Percentiles rank a stretch among this genome's conserved stretches.
Evolutionary conservation across 2,113 vertebrate genomes (phyloP).

Genomic region (Calidris pygmaea): DNA sequence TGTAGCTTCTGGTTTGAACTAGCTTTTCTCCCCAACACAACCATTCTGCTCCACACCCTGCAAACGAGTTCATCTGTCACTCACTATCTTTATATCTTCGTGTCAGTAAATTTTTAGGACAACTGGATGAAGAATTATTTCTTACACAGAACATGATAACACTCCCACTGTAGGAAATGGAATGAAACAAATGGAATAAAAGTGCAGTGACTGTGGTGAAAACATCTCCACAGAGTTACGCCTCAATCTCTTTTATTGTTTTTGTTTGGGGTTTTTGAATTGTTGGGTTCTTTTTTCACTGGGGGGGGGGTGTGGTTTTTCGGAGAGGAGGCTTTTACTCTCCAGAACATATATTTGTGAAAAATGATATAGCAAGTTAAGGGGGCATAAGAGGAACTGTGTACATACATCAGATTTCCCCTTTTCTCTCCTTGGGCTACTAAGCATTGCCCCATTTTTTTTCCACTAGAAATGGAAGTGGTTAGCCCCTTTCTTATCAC

Average conservation of each 20-base stretch:
- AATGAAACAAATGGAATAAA: conserved; percentile 53
- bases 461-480: conserved; percentile 19
- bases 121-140: conserved; percentile 30
- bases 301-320: background rate
- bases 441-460: conserved; percentile 22
- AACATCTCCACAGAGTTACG: conserved; percentile 49
- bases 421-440: conserved; percentile 38
- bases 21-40: background rate
- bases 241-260: background rate
- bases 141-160: conserved; percentile 24
- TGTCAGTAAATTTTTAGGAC: conserved; percentile 33
- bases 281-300: background rate
- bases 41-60: background rate
- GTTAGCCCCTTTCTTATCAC: conserved; percentile 44
- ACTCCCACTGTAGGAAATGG: conserved; percentile 52
- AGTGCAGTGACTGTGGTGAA: conserved; percentile 50
- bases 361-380: conserved; percentile 16
- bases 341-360: background rate
- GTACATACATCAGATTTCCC: conserved; percentile 32
- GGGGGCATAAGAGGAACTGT: conserved; percentile 22
- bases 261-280: background rate
- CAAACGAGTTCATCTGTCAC: background rate
- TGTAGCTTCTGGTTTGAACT: conserved; percentile 7
- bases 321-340: conserved; percentile 21
- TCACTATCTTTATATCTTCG: conserved; percentile 2